phyloP scores from a whole-genome alignment of 2,797 vertebrate genomes.

The Muraenolepis orangiensis region DNA sequence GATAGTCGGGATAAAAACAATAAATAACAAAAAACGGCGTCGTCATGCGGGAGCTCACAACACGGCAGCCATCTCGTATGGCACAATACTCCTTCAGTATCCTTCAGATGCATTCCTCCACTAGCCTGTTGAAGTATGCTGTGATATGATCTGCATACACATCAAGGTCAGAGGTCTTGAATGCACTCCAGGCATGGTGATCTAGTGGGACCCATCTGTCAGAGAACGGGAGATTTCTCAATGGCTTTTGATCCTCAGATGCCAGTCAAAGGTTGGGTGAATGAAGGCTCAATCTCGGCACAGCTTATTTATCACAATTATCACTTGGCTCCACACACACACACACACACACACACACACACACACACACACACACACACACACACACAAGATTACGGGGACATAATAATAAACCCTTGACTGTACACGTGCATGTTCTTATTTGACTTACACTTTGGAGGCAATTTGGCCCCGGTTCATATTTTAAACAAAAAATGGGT shows the following conservation, averaged over 20 bases:
- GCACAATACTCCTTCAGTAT: too few relatives aligned
- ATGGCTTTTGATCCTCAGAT: background rate
- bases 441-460: background rate
- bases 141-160: too few relatives aligned
- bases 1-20: too few relatives aligned
- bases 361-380: background rate
- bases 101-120: too few relatives aligned
- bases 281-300: background rate
- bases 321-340: too few relatives aligned
- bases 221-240: background rate
- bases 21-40: too few relatives aligned
- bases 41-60: too few relatives aligned
- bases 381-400: background rate
- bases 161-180: too few relatives aligned
- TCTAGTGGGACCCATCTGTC: background rate
- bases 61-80: too few relatives aligned
- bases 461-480: background rate
- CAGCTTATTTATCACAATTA: background rate
- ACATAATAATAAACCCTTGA: background rate
- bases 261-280: background rate
- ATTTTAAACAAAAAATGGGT: background rate
- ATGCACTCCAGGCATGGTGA: too few relatives aligned
- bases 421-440: background rate
- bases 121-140: too few relatives aligned
- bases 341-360: background rate